A percentile compares a stretch with the other conserved stretches of the same genome.
Conservation (phyloP, 2,888 invertebrate genomes). For the Creontiades dilutus region DNA sequence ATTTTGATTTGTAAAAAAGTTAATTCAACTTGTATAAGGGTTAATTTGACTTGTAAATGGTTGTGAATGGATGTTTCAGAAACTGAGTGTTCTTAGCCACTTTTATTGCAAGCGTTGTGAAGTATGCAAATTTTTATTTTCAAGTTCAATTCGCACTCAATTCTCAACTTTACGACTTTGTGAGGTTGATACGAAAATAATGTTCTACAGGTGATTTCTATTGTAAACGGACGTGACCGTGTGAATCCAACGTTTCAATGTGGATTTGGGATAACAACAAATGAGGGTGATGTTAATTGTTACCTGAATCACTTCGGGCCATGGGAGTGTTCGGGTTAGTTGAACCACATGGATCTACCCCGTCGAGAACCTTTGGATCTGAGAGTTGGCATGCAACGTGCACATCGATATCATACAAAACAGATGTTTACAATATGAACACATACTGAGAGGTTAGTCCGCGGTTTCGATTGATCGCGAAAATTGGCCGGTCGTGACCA, state of each 20-base stretch:
- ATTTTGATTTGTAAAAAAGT: too few relatives aligned
- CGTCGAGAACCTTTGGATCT: conserved; percentile 44
- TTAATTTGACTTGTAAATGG: too few relatives aligned
- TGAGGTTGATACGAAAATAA: too few relatives aligned
- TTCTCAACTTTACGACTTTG: too few relatives aligned
- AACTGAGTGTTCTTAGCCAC: too few relatives aligned
- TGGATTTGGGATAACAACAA: neutral
- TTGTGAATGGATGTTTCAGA: too few relatives aligned
- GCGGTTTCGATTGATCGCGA: neutral
- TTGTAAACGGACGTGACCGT: neutral
- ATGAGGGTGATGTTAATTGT: neutral
- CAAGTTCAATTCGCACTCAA: too few relatives aligned
- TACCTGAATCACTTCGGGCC: conserved; percentile 54
- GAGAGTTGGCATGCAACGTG: conserved; percentile 51
- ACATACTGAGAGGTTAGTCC: neutral
- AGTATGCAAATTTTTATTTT: too few relatives aligned
- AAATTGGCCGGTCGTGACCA: too few relatives aligned
- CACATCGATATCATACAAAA: conserved; percentile 1
- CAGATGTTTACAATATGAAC: neutral
- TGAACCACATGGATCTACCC: neutral
- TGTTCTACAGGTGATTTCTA: too few relatives aligned
- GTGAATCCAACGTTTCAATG: neutral
- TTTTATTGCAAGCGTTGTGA: too few relatives aligned
- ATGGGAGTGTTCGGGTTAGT: neutral
- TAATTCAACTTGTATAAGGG: too few relatives aligned